Base-by-base conservation (phyloP, 1,140 invertebrate genomes). In the Sesamia nonagrioides region DNA sequence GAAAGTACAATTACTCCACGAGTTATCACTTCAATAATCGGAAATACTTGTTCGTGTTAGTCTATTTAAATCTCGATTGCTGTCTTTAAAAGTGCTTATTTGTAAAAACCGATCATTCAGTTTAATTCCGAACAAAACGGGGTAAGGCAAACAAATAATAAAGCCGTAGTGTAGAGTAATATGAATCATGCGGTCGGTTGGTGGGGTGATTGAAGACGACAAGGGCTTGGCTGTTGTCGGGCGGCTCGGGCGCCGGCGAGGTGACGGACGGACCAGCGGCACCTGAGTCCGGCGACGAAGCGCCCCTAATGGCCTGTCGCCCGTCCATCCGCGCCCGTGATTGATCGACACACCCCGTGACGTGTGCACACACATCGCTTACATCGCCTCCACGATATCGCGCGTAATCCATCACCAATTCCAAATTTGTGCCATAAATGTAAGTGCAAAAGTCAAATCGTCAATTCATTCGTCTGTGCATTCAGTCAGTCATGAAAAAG, bases 301-400 rank as follows among this genome's bases (percentile, higher is more conserved):
- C 83, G 83, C 83, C 83, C 54, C 91, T 93, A 93, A 93, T 92
- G 90, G 89, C 85, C 88, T 93, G 89, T 91, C 90, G 86, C 77
- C 82, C 86, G 88, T 91, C 89, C 91, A 90, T 90, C 85, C 90
- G 86, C 84, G 83, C 79, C 82, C 77, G 87, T 94, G 92, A 94
- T 94, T 92, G 92, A 94, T 94, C 89, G 92, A 87, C 91, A 86
- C 89, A 84, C 85, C 84, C 85, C 78, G 76, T 85, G 84, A 87
- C 85, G 87, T 86, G 87, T 87, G 84, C 85, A 87, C 88, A 84
- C 82, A 88, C 83, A 88, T 88, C 82, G 82, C 84, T 84, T 84
- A 88, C 82, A 86, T 79, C 83, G 82, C 81, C 82, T 85, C 79
- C 83, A 84, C 86, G 84, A 81, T 85, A 88, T 84, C 86, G 66